Evolutionary conservation across 2,888 invertebrate genomes (phyloP).

Genomic region (Latrodectus hesperus): DNA sequence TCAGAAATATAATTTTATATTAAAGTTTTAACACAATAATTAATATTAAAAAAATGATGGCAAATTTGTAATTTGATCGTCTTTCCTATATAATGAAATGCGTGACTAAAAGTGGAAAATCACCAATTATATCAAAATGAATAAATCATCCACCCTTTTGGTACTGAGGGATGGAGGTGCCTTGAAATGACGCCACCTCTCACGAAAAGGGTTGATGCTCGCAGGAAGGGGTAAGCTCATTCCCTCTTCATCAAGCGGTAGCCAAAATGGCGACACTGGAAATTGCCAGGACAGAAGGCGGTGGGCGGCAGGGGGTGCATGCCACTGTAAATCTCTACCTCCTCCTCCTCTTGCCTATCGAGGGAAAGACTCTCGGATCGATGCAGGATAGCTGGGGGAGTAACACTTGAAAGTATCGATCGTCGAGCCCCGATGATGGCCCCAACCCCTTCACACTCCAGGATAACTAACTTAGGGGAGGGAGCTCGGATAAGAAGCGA

Average conservation of each 20-base stretch:
- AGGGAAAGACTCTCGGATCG: constrained; percentile 24
- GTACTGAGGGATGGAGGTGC: too few species aligned
- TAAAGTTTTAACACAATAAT: too few species aligned
- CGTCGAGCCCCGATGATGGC: not conserved
- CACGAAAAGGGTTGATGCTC: not conserved
- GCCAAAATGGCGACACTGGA: constrained; percentile 45
- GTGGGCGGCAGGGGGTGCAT: not conserved
- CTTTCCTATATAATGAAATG: too few species aligned
- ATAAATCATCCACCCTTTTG: too few species aligned
- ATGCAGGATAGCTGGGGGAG: constrained; percentile 16
- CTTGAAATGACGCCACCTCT: not conserved
- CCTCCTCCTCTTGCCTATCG: constrained; percentile 8
- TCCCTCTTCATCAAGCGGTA: not conserved
- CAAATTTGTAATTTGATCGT: too few species aligned
- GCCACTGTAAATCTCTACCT: constrained; percentile 16
- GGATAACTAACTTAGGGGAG: too few species aligned
- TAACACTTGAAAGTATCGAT: constrained; percentile 46
- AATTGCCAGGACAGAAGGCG: not conserved
- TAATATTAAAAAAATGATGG: too few species aligned
- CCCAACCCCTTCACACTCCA: constrained; percentile 16
- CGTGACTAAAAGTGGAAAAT: too few species aligned
- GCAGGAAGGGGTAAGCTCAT: not conserved
- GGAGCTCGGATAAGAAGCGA: too few species aligned
- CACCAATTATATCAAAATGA: too few species aligned
- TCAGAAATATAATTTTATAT: too few species aligned